Conservation (phyloP, 2,113 vertebrate genomes). For the Crotalus helleri region DNA sequence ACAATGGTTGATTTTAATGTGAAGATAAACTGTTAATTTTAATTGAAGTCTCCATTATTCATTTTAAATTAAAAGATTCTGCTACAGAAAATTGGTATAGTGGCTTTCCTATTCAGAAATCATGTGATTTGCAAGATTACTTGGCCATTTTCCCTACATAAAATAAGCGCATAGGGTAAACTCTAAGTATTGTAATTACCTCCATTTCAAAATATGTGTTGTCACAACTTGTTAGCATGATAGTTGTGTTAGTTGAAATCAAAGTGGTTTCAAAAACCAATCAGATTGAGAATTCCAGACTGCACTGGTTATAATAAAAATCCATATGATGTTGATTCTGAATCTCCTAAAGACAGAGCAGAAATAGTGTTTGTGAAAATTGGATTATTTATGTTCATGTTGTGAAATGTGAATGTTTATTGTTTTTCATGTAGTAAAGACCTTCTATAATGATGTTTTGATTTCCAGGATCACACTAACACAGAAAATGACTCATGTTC, state of each 20-base stretch:
- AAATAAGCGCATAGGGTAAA: not conserved
- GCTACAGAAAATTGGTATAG: not conserved
- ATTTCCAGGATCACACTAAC: not conserved
- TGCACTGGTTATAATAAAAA: not conserved
- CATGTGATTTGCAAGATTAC: conserved; percentile 22
- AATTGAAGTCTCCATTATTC: not conserved
- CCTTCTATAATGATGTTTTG: not conserved
- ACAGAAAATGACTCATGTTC: not conserved
- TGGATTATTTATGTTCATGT: not conserved
- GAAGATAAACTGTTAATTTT: conserved; percentile 16
- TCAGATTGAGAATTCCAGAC: not conserved
- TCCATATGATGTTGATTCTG: not conserved
- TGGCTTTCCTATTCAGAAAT: not conserved
- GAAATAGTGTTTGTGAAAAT: not conserved
- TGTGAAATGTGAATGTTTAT: not conserved
- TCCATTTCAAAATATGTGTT: not conserved
- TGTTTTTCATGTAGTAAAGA: not conserved
- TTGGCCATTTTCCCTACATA: conserved; percentile 19
- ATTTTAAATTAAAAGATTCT: conserved; percentile 4
- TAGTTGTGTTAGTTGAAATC: not conserved
- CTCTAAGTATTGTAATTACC: conserved; percentile 27
- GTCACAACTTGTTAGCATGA: not conserved
- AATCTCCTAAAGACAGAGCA: not conserved
- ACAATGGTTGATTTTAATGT: not conserved
- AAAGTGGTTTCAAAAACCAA: not conserved